Conservation (phyloP, 2,797 vertebrate genomes). For the Malurus splendens region DNA sequence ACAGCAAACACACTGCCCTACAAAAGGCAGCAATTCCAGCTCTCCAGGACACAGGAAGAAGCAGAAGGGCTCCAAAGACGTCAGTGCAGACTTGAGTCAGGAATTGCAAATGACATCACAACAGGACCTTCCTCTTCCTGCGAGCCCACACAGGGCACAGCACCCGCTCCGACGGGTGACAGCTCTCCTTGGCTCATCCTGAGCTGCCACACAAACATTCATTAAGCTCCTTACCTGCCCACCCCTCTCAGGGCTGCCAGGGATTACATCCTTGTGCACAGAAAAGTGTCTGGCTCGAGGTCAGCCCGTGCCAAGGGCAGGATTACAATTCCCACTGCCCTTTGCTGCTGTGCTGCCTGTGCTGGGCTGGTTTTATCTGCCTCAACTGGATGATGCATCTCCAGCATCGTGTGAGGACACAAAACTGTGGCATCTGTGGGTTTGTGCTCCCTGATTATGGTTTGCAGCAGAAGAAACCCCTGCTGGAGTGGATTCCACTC, state of each 20-base stretch:
- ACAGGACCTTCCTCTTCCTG: constrained; percentile 54
- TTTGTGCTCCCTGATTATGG: fast-evolving
- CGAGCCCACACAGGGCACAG: constrained; percentile 45
- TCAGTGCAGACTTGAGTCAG: constrained; percentile 53
- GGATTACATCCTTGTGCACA: constrained; percentile 21
- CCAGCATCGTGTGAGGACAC: neutral
- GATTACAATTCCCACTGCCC: neutral
- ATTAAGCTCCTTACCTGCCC: constrained; percentile 55
- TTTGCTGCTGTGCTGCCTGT: neutral
- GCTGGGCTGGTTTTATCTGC: neutral
- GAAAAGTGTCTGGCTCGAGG: constrained; percentile 8
- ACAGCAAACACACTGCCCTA: constrained; percentile 18
- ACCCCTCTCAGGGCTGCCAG: neutral
- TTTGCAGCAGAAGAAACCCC: neutral
- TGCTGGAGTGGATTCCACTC: neutral
- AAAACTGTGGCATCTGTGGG: neutral
- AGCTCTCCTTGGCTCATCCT: constrained; percentile 48
- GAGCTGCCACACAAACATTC: constrained; percentile 40
- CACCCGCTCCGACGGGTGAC: neutral
- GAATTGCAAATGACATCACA: constrained; percentile 33
- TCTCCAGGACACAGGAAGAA: constrained; percentile 45
- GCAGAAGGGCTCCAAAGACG: constrained; percentile 24
- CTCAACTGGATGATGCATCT: neutral
- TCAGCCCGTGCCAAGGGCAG: neutral
- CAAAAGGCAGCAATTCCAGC: constrained; percentile 26